Evolutionary conservation across 2,113 vertebrate species (phyloP), one percentile per base, ranked within the genome.

Genomic region (Paradoxurus hermaphroditus): DNA sequence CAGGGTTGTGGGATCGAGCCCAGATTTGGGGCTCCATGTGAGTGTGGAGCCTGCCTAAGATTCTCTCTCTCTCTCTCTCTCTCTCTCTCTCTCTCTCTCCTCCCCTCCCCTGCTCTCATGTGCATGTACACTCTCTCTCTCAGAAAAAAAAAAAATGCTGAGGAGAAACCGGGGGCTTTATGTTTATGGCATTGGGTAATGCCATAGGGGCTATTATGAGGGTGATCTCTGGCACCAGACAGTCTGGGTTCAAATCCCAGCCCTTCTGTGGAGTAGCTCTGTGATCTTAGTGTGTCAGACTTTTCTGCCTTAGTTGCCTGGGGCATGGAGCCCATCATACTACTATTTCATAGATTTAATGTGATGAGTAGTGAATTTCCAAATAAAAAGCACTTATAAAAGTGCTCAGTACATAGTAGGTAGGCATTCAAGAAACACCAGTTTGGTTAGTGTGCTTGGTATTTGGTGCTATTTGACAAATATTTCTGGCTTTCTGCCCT

Each of bases 401-500:
- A 39, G 46, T 3, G 39, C 70, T 41, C 7, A 3, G 49, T 0
- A 34, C 27, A 2, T 9, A 5, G 51, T 0, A 39, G 78, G 78
- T 0, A 46, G 59, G 46, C 15, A 4, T 11, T 51, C 27, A 3
- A 7, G 21, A 15, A 27, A 34, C 0, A 85, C 1, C 19, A 23
- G 53, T 31, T 9, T 31, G 53, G 8, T 44, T 29, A 72, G 36
- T 13, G n/a, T 18, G 41, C 34, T 27, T 29, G 8, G 59, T 82
- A 27, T 16, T 18, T 4, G 4, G 4, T 1, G 39, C 67, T 16
- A 8, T n/a, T 36, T 5, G 39, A 29, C 41, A n/a, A 9, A 23
- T 16, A 13, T 11, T 77, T 31, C 85, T 62, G 78, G 59, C 59
- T 83, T 53, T 44, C 70, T 25, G 21, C 25, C 21, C 70, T 51